These are phyloP conservation scores for Cynopterus sphinx DNA, from an alignment of 2,797 vertebrate species.

Conservation along the genomic window DNA sequence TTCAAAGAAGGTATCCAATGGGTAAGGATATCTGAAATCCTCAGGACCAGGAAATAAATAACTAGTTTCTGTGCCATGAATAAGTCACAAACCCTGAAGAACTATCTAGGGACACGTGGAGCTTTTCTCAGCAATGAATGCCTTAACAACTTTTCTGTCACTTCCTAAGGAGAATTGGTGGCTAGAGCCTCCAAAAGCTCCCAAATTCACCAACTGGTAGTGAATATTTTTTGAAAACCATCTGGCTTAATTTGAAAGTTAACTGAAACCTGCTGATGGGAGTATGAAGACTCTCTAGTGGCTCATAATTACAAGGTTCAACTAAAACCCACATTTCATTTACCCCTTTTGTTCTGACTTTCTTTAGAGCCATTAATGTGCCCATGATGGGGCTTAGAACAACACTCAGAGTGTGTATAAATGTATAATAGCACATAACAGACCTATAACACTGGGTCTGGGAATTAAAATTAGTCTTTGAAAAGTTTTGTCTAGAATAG, in stretches of 20 bases:
- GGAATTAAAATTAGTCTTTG: constrained; percentile 45
- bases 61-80: not conserved
- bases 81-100: not conserved
- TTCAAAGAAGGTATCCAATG: not conserved
- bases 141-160: not conserved
- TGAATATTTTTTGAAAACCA: constrained; percentile 25
- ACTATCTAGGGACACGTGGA: not conserved
- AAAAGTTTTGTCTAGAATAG: constrained; percentile 22
- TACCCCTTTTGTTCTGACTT: not conserved
- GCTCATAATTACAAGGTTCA: constrained; percentile 22
- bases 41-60: not conserved
- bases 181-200: not conserved
- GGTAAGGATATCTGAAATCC: constrained; percentile 15
- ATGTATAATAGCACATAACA: not conserved
- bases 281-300: not conserved
- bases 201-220: not conserved
- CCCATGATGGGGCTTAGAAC: not conserved
- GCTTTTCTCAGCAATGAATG: not conserved
- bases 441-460: not conserved
- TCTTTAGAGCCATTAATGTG: not conserved
- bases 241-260: constrained; percentile 43
- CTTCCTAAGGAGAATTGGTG: not conserved
- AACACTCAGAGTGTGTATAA: not conserved
- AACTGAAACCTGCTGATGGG: constrained; percentile 33
- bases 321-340: not conserved